These are phyloP conservation scores for Syngnathus acus DNA, from an alignment of 2,797 vertebrate species.

Conservation along the genomic window DNA sequence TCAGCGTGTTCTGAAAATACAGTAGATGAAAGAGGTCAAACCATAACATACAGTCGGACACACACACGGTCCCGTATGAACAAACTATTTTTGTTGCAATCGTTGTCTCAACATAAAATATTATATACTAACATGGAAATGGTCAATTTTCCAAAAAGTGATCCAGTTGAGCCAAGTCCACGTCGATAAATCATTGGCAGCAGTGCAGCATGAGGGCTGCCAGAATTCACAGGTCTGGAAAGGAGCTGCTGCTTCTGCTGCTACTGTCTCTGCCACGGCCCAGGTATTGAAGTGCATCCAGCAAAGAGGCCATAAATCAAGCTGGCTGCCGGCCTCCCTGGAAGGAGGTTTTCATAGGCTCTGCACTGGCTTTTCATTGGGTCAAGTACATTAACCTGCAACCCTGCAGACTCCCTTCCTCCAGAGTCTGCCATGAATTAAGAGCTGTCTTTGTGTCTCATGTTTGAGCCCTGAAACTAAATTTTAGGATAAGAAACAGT, in stretches of 20 bases:
- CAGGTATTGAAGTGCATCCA: constrained; percentile 50
- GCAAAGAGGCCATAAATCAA: constrained; percentile 63
- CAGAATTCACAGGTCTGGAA: constrained; percentile 33
- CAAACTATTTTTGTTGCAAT: constrained; percentile 18
- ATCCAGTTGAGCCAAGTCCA: constrained; percentile 54
- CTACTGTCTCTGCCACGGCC: constrained; percentile 18
- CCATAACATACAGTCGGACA: constrained; percentile 21
- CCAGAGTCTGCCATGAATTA: constrained; percentile 25
- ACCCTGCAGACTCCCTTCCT: constrained; percentile 46
- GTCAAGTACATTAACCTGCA: constrained; percentile 72
- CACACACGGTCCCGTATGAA: neutral
- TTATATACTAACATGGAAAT: constrained; percentile 35
- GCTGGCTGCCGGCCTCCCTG: constrained; percentile 38
- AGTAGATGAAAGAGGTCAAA: constrained; percentile 40
- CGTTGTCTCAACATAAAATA: constrained; percentile 45
- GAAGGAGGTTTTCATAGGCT: constrained; percentile 60
- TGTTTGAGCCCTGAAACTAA: neutral
- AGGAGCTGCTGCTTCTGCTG: constrained; percentile 26
- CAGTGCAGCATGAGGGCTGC: constrained; percentile 38
- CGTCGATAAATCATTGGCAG: constrained; percentile 48
- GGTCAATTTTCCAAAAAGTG: constrained; percentile 20
- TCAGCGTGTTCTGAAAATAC: constrained; percentile 18
- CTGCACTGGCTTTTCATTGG: constrained; percentile 58
- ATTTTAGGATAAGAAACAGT: neutral
- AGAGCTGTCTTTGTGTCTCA: constrained; percentile 34